Base-by-base conservation (phyloP, 2,113 vertebrate species). In the Rhegmatorhina hoffmannsi region DNA sequence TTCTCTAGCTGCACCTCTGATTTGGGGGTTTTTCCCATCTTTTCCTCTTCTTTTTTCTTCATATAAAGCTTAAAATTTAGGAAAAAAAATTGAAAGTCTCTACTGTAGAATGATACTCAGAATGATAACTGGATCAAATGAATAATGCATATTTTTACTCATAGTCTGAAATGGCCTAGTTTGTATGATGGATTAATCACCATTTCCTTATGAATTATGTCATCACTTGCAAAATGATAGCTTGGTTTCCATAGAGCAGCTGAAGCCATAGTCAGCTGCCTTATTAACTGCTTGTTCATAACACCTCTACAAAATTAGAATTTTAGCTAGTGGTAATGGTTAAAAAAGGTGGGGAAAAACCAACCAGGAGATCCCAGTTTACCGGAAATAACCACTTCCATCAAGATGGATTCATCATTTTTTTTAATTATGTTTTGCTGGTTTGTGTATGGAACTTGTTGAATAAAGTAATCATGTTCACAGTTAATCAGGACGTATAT, bases 131-230 rank as follows among this genome's bases (percentile, higher is more conserved):
- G 72, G 67, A 87, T 91, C 63, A 81, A 86, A 93, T 91, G 50
- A 95, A 92, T 90, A 91, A 94, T 88, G 55, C 29, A 8, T 49
- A 70, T 88, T 91, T 94, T 63, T 90, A 38, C 17, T 84, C 62
- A 17, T 43, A 52, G 63, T 62, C 58, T 89, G 72, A 92, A 82
- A 33, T 89, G 70, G 81, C 79, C 60, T 77, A 52, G 33, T 89
- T 94, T 80, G 50, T 74, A 31, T 90, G 90, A 90, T 90, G 73
- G 88, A 95, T 94, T 95, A 94, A 92, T 96, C 87, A 94, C 44
- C 19, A 7, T 89, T 90, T 93, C 76, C 66, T 55, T 79, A 31
- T 86, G 68, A 90, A 43, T 78, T 90, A 63, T 90, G 75, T 92
- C 79, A 93, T 81, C 31, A 9, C 52, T 90, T 96, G 63, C 59